Evolutionary conservation across 2,113 vertebrate species (phyloP).

Genomic region (Alaudala cheleensis): DNA sequence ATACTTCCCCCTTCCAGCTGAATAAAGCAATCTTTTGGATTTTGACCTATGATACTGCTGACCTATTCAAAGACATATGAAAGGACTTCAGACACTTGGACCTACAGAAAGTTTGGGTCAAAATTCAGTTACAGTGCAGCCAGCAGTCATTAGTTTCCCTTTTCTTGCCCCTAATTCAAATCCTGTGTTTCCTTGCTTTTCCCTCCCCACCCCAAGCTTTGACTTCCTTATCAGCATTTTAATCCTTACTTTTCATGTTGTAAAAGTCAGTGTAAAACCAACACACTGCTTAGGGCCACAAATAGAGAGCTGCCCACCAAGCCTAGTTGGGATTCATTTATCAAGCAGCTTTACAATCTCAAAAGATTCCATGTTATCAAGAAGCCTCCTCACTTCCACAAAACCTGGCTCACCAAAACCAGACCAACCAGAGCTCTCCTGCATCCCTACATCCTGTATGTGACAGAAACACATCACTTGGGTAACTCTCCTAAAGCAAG

Average conservation of each 20-base stretch:
- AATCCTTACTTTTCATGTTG: neutral
- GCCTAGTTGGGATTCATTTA: slow-evolving; percentile 32
- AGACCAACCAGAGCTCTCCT: neutral
- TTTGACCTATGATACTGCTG: neutral
- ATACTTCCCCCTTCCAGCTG: neutral
- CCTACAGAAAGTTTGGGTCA: neutral
- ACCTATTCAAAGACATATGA: neutral
- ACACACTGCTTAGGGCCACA: slow-evolving; percentile 10
- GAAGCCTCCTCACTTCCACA: neutral
- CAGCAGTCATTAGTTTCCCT: neutral
- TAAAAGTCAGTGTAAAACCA: neutral
- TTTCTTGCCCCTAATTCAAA: neutral
- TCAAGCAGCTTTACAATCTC: slow-evolving; percentile 4
- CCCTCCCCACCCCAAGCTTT: neutral
- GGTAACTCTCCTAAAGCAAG: neutral
- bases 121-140: neutral
- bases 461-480: neutral
- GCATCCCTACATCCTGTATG: neutral
- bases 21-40: neutral
- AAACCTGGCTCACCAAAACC: neutral
- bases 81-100: neutral
- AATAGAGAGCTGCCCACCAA: neutral
- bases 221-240: neutral
- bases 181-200: neutral
- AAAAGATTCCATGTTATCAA: neutral